phyloP scores from a whole-genome alignment of 2,797 vertebrate species.

The Anisognathus igniventris region DNA sequence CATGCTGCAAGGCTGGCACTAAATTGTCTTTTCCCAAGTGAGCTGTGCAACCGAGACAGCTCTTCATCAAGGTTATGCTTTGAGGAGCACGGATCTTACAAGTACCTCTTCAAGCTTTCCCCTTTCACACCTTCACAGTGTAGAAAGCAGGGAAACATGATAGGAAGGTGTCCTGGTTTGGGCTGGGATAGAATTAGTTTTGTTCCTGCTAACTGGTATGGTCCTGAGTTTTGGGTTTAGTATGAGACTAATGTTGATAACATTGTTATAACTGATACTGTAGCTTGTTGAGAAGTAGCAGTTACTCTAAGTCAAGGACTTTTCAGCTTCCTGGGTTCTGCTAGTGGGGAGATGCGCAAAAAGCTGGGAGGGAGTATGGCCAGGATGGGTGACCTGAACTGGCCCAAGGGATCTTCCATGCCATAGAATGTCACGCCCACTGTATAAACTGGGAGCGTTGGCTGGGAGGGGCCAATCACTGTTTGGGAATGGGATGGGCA shows the following conservation, averaged over 20 bases:
- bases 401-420: neutral
- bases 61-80: neutral
- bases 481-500: neutral
- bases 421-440: rapidly evolving
- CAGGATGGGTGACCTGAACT: neutral
- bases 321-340: neutral
- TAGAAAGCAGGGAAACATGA: neutral
- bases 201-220: neutral
- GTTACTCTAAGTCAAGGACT: neutral
- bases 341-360: neutral
- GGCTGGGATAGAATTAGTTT: neutral
- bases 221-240: neutral
- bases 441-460: neutral
- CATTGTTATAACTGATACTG: neutral
- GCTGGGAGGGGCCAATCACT: rapidly evolving
- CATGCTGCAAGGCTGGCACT: neutral
- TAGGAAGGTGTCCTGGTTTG: neutral
- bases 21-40: neutral
- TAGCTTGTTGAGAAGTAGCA: neutral
- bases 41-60: neutral
- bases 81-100: neutral
- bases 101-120: neutral
- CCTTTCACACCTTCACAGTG: neutral
- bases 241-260: neutral
- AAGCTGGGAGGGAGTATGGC: neutral